These are phyloP conservation scores for Drosophila robusta DNA, from an alignment of 2,888 invertebrate species.

Conservation along the genomic window DNA sequence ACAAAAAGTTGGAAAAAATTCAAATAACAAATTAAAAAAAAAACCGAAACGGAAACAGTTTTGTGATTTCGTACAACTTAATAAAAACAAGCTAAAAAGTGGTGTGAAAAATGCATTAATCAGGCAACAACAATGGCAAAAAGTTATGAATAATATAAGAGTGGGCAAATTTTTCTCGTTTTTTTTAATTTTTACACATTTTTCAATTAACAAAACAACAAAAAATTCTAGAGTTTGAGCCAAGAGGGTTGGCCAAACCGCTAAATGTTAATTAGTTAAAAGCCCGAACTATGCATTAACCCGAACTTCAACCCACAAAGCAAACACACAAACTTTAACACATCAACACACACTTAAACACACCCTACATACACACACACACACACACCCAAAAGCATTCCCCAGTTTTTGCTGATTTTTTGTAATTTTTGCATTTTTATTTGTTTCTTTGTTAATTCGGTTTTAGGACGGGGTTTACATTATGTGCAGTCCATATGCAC, in stretches of 20 bases:
- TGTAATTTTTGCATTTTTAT: constrained; percentile 32
- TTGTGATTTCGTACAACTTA: constrained; percentile 72
- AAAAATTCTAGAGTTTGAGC: constrained; percentile 30
- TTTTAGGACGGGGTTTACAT: constrained; percentile 55
- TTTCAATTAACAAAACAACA: constrained; percentile 69
- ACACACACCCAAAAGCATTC: constrained; percentile 43
- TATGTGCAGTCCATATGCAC: constrained; percentile 33
- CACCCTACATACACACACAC: constrained; percentile 19
- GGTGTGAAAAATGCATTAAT: constrained; percentile 75
- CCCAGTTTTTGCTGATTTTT: constrained; percentile 54
- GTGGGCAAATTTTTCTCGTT: constrained; percentile 30
- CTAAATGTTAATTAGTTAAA: constrained; percentile 84
- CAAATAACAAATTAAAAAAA: constrained; percentile 21
- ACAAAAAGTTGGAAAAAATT: constrained; percentile 34
- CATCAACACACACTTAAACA: neutral
- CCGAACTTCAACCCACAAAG: constrained; percentile 39
- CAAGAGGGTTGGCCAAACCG: constrained; percentile 64
- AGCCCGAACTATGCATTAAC: constrained; percentile 68
- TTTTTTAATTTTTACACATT: constrained; percentile 62
- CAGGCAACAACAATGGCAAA: constrained; percentile 54
- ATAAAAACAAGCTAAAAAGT: constrained; percentile 61
- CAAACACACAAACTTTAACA: constrained; percentile 31
- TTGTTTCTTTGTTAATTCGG: constrained; percentile 41
- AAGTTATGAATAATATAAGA: constrained; percentile 74
- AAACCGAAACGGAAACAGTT: constrained; percentile 55